Evolutionary conservation across 2,797 vertebrate genomes (phyloP), one percentile per base, ranked within the genome.

Genomic region (Characodon lateralis): DNA sequence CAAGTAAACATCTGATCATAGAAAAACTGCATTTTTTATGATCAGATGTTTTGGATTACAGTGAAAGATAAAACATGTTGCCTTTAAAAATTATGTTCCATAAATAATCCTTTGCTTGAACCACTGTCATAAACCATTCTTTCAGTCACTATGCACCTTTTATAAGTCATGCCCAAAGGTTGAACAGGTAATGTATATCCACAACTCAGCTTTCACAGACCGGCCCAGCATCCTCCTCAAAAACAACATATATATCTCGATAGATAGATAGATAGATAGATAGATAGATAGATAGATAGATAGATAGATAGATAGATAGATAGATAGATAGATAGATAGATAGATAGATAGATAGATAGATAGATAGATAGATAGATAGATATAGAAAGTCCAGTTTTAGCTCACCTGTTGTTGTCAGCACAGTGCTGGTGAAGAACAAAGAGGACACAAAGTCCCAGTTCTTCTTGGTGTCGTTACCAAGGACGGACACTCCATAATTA

Each of bases 401-500:
- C 94, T 94, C 95, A 99, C 98, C 98, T 86, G 98, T 98, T 43
- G 98, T 99, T 85, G 97, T 98, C 65, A 99, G 96, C 74, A 99
- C 97, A 3, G 98, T 99, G 95, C 97, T 99, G 91, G 97, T 96
- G 92, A 99, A 99, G 94, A 99, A 99, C 77, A 99, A 90, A 0
- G 98, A 96, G 0, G 98, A 99, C 80, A 96, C 95, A 82, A 99
- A 99, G 95, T 98, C 97, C 98, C 98, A 99, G 94, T 97, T 99
- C 90, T 93, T 95, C 79, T 89, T 89, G 14, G 89, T 95, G 2
- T 89, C 89, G 91, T 97, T 98, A 39, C 93, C 93, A 69, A 98
- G 92, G 88, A 97, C 94, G 0, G 97, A 98, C 81, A 99, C 98
- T 43, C 98, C 98, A 83, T 98, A 98, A 92, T 97, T 98, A 87